A percentile compares a stretch with the other conserved stretches of the same genome.
These are phyloP conservation scores for Latrodectus hesperus DNA, from an alignment of 2,888 invertebrate species.

Conservation along the genomic window DNA sequence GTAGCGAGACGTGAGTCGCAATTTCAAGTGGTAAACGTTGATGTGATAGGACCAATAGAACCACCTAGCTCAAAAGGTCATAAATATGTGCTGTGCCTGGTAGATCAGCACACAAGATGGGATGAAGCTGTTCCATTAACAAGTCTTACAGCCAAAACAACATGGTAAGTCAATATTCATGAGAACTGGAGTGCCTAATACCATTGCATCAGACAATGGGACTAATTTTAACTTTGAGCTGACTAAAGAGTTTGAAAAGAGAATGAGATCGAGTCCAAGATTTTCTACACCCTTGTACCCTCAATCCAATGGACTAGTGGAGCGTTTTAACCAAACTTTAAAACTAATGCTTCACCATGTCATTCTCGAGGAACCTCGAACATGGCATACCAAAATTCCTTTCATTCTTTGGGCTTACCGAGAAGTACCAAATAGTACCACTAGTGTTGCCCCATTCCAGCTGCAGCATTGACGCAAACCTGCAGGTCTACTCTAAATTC, in stretches of 20 bases:
- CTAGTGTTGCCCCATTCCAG: constrained; percentile 17
- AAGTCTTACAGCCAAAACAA: constrained; percentile 9
- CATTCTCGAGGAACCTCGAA: no score
- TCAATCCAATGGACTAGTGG: no score
- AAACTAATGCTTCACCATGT: constrained; percentile 34
- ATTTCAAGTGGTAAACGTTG: constrained; percentile 27
- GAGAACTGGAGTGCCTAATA: constrained; percentile 6
- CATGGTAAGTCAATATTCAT: constrained; percentile 19
- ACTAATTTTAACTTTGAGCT: no score
- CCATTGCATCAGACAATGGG: constrained; percentile 16
- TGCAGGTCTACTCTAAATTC: no score
- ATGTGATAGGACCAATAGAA: constrained; percentile 23
- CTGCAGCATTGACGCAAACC: constrained; percentile 17
- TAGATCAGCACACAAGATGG: no score
- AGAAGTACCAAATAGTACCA: background rate
- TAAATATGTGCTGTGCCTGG: constrained; percentile 13
- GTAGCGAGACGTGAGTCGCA: constrained; percentile 1
- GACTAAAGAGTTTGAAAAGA: no score
- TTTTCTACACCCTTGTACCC: no score
- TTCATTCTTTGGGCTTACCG: no score
- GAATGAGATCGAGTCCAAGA: no score
- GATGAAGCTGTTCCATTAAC: no score
- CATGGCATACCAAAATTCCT: no score
- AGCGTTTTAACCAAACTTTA: no score
- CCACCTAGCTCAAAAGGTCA: constrained; percentile 13